Evolutionary conservation across 35 echinoderm and acorn worm species (phyloP), one percentile per base, ranked within the genome.

Genomic region (Lytechinus pictus): DNA sequence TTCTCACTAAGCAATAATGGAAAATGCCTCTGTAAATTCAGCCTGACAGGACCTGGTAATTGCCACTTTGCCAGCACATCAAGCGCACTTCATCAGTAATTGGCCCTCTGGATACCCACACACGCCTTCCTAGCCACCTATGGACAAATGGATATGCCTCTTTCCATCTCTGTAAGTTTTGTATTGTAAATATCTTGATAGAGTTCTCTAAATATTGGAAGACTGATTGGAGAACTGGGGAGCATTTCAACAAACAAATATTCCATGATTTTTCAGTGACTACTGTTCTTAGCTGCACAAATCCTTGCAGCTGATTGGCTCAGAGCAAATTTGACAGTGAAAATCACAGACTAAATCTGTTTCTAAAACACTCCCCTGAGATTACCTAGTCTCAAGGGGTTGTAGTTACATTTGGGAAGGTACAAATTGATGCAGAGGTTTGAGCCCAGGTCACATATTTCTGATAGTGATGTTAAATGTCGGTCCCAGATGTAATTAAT

Each of bases 51-150:
- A 10, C 29, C 29, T 54, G 28, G 88, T 90, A 90, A 90, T 90
- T 90, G 88, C 88, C 88, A 90, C 88, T 90, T 90, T 90, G 88
- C 29, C 88, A n/a, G 52, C 88, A 16, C 28, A 54, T 90, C 88
- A 54, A 44, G 52, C 88, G 28, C 88, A 90, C 88, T 90, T 90
- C 88, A 54, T 3, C 29, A 10, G 88, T 90, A 90, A 90, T 90
- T 90, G 88, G 88, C 88, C 29, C 88, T 44, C 88, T 54, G 16
- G 88, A 90, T 90, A 52, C 88, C 88, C 10, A 12, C 44, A 79
- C 66, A 79, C 66, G 66, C 66, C 66, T 79, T 79, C 19, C 19
- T 5, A 8, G 19, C 8, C 66, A 5, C 19, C 16, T 24, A 79
- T 79, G 14, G 6, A 24, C n/a, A n/a, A 24, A 24, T 79, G 21